A percentile compares a stretch with the other conserved stretches of the same genome.
Evolutionary conservation across 2,113 vertebrate genomes (phyloP).

Genomic region (Atlantisia rogersi): DNA sequence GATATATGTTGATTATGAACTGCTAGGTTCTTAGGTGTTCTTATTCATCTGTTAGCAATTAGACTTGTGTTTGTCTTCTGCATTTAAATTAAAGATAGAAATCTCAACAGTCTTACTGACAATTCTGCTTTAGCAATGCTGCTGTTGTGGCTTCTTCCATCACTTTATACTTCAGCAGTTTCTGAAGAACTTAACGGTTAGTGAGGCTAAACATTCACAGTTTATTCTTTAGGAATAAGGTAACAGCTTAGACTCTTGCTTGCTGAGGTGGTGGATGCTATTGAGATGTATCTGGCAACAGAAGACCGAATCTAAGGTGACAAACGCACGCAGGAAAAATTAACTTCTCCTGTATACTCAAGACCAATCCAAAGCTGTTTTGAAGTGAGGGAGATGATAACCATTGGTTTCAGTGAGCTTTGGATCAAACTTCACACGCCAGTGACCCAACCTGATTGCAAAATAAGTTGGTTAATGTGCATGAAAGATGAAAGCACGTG

Average conservation of each 20-base stretch:
- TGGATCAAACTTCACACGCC: background rate
- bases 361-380: background rate
- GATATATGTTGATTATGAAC: background rate
- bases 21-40: background rate
- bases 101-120: background rate
- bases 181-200: background rate
- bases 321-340: background rate
- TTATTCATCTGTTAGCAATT: background rate
- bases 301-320: background rate
- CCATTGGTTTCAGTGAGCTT: background rate
- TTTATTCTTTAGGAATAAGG: background rate
- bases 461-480: background rate
- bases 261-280: background rate
- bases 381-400: background rate
- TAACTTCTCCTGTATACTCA: background rate
- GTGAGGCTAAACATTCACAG: background rate
- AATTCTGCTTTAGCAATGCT: background rate
- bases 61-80: background rate
- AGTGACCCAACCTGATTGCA: background rate
- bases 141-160: background rate
- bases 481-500: background rate
- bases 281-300: background rate
- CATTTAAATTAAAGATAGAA: slow-evolving; percentile 2
- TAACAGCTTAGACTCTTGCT: background rate
- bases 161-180: background rate